Percentiles rank a stretch among this genome's conserved stretches.
These are phyloP conservation scores for Capromys pilorides DNA, from an alignment of 2,797 vertebrate species.

Conservation along the genomic window DNA sequence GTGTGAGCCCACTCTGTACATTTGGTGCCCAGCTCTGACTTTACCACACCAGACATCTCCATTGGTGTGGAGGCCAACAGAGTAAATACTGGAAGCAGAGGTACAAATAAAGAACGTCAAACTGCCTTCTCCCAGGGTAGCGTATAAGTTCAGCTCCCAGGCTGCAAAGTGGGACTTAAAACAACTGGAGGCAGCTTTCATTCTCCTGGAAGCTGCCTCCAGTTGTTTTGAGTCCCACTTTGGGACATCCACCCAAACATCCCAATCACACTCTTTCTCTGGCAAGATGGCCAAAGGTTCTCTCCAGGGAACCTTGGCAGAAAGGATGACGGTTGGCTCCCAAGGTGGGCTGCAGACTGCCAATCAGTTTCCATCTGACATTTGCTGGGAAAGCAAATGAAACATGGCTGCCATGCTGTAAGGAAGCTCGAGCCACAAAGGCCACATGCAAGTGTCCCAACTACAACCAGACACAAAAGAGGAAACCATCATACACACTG, in stretches of 20 bases:
- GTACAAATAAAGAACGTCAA: too few species aligned
- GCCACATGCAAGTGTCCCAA: neutral
- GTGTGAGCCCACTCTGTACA: neutral
- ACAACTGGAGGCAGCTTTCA: rapidly evolving
- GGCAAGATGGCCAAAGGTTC: neutral
- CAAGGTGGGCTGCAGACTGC: neutral
- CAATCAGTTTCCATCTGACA: neutral
- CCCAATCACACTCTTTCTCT: too few species aligned
- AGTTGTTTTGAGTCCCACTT: too few species aligned
- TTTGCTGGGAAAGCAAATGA: neutral
- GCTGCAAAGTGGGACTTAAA: neutral
- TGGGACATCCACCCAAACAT: too few species aligned
- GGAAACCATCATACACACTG: neutral
- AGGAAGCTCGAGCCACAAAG: slow-evolving; percentile 43
- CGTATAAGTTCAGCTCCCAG: neutral
- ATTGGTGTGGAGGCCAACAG: neutral
- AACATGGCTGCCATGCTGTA: neutral
- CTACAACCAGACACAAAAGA: too few species aligned
- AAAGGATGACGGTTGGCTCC: too few species aligned
- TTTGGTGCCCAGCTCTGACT: neutral
- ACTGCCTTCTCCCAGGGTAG: too few species aligned
- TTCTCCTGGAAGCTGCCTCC: too few species aligned
- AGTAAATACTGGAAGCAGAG: neutral
- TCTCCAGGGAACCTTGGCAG: neutral
- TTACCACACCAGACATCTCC: neutral